Percentiles rank a stretch among this genome's conserved stretches.
These are phyloP conservation scores for Habroteleia sp. DNA, from an alignment of 2,888 invertebrate genomes.

Conservation along the genomic window DNA sequence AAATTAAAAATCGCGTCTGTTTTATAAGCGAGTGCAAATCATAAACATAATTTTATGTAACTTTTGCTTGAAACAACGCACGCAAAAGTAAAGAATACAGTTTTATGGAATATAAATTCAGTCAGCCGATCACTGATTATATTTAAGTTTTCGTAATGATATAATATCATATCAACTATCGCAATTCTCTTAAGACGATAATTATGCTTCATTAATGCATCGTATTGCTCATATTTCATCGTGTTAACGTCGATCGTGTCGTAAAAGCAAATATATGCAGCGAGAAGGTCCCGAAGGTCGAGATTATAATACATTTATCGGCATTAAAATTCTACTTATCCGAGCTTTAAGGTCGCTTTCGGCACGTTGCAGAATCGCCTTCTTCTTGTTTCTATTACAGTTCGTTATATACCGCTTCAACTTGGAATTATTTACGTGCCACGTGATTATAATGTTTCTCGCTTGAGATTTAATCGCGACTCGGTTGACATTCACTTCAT, in stretches of 20 bases:
- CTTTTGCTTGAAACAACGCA: slow-evolving; percentile 4
- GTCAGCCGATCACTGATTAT: slow-evolving; percentile 31
- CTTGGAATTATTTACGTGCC: slow-evolving; percentile 49
- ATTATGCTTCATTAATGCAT: slow-evolving; percentile 64
- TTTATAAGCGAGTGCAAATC: neutral
- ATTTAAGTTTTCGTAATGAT: slow-evolving; percentile 49
- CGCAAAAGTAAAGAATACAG: slow-evolving; percentile 19
- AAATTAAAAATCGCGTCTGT: too few relatives aligned
- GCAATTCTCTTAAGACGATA: slow-evolving; percentile 59
- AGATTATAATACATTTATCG: slow-evolving; percentile 64
- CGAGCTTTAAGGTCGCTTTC: slow-evolving; percentile 68
- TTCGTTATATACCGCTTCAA: slow-evolving; percentile 36
- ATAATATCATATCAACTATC: slow-evolving; percentile 58
- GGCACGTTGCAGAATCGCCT: slow-evolving; percentile 66
- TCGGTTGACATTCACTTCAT: slow-evolving; percentile 40
- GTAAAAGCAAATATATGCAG: slow-evolving; percentile 65
- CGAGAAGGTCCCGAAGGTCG: slow-evolving; percentile 64
- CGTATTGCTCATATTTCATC: slow-evolving; percentile 61
- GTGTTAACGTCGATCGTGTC: slow-evolving; percentile 67
- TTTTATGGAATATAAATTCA: slow-evolving; percentile 37
- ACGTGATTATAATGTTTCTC: slow-evolving; percentile 55
- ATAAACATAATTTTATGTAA: slow-evolving; percentile 6
- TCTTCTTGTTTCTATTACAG: slow-evolving; percentile 54
- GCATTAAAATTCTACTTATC: slow-evolving; percentile 70
- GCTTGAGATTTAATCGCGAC: slow-evolving; percentile 50